Conservation (phyloP, 2,113 vertebrate genomes). For the Thamnaconus septentrionalis region DNA sequence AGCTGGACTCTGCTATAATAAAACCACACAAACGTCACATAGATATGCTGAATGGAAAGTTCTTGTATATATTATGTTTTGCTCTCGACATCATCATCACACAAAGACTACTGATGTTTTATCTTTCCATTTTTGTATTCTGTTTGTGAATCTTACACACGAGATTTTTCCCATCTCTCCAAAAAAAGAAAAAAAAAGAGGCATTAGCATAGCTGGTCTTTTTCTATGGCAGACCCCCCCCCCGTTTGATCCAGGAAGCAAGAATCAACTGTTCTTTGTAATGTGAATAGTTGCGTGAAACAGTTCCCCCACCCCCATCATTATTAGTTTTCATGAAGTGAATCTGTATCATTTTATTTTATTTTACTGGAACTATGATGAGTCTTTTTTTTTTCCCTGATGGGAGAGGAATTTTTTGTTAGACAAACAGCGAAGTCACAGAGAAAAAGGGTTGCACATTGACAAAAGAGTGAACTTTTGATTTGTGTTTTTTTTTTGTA, state of each 20-base stretch:
- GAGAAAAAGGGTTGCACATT: conserved; percentile 99
- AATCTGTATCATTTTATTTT: too few relatives aligned
- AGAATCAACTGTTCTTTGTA: conserved; percentile 78
- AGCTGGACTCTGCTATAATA: conserved; percentile 76
- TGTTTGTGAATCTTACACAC: conserved; percentile 82
- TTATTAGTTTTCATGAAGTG: conserved; percentile 29
- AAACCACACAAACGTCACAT: conserved; percentile 48
- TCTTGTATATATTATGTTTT: conserved; percentile 95
- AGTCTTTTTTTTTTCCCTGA: conserved; percentile 59
- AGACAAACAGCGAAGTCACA: conserved; percentile 85
- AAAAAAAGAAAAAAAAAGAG: conserved; percentile 30
- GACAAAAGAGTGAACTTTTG: conserved; percentile 87
- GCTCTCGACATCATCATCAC: conserved; percentile 88
- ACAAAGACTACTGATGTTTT: conserved; percentile 94
- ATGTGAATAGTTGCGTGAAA: conserved; percentile 95
- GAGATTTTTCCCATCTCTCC: conserved; percentile 69
- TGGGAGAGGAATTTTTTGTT: too few relatives aligned
- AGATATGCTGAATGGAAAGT: conserved; percentile 71
- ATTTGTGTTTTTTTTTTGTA: conserved; percentile 89
- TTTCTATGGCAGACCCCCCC: conserved; percentile 84
- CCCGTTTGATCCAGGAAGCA: conserved; percentile 78
- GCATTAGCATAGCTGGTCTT: conserved; percentile 94
- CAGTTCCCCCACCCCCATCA: conserved; percentile 36
- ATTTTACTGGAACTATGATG: conserved; percentile 42
- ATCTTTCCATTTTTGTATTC: conserved; percentile 76